phyloP scores from a whole-genome alignment of 2,797 vertebrate genomes.

The Scyliorhinus canicula region DNA sequence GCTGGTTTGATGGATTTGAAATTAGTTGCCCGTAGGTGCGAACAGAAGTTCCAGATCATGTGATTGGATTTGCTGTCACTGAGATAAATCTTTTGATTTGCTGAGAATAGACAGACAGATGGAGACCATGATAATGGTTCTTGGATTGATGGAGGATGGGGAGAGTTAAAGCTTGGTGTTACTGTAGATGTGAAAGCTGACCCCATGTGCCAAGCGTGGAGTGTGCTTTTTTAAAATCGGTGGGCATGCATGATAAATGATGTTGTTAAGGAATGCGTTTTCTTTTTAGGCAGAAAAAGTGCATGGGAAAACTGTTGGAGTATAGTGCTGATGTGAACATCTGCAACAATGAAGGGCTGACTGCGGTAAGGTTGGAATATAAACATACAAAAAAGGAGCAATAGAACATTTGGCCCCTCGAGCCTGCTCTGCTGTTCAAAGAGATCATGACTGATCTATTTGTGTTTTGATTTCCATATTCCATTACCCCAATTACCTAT shows the following conservation, averaged over 20 bases:
- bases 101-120: neutral
- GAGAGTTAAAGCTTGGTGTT: neutral
- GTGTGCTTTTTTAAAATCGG: neutral
- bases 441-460: too few species aligned
- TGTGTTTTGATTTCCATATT: too few species aligned
- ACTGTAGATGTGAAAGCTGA: neutral
- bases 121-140: neutral
- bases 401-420: too few species aligned
- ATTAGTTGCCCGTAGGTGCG: neutral
- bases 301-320: constrained; percentile 91
- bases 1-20: neutral
- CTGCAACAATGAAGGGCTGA: constrained; percentile 97
- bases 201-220: neutral
- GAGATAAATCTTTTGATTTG: neutral
- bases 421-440: too few species aligned
- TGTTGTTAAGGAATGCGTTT: neutral
- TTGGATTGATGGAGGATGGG: neutral
- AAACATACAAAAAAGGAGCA: too few species aligned
- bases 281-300: constrained; percentile 87
- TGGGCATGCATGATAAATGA: neutral
- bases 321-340: constrained; percentile 97
- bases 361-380: constrained; percentile 74
- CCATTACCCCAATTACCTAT: too few species aligned
- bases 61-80: neutral
- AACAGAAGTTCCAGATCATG: neutral